Conservation (phyloP, 2,797 vertebrate species). For the Tragelaphus oryx region DNA sequence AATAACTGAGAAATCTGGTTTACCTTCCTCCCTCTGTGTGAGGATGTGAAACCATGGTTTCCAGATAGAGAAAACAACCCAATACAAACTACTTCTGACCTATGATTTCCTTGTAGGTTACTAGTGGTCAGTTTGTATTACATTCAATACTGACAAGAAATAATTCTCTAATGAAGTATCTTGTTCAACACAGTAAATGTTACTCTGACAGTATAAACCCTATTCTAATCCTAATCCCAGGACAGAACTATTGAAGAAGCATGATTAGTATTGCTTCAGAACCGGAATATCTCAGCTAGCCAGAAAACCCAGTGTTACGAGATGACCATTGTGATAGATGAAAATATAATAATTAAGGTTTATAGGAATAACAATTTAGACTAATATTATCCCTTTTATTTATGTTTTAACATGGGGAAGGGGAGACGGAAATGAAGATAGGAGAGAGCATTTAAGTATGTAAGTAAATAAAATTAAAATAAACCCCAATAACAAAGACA, state of each 20-base stretch:
- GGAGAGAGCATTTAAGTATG: background rate
- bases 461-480: constrained; percentile 19
- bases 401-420: background rate
- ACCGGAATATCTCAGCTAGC: background rate
- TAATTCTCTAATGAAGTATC: background rate
- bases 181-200: background rate
- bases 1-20: background rate
- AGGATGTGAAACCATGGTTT: constrained; percentile 2
- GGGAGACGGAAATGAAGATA: background rate
- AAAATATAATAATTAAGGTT: background rate
- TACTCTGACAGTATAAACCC: background rate
- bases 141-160: background rate
- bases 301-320: background rate
- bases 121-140: background rate
- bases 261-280: background rate
- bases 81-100: background rate
- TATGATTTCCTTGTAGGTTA: background rate
- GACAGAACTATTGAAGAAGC: background rate
- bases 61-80: constrained; percentile 16
- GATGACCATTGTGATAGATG: background rate
- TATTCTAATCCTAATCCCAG: background rate
- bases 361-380: background rate
- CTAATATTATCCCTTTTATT: background rate
- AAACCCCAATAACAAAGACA: constrained; percentile 6
- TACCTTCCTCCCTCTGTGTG: constrained; percentile 12